phyloP scores from a whole-genome alignment of 2,113 vertebrate genomes.

The Grallaria varia region DNA sequence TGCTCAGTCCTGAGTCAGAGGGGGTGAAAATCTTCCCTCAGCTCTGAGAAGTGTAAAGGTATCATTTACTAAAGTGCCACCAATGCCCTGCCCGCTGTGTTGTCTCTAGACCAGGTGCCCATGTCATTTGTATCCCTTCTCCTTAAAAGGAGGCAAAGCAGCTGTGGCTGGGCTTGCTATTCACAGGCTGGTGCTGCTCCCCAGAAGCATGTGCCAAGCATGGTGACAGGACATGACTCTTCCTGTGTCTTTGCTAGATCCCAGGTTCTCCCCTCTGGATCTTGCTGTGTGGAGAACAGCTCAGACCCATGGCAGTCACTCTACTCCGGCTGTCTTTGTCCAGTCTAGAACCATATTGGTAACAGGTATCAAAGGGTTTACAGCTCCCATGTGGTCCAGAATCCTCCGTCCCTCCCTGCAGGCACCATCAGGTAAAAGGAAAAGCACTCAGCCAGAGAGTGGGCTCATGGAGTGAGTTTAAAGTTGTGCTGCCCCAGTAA shows the following conservation, averaged over 20 bases:
- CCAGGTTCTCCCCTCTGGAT: not conserved
- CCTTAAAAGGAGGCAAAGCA: not conserved
- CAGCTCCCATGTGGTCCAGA: not conserved
- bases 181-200: not conserved
- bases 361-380: not conserved
- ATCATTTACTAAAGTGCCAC: not conserved
- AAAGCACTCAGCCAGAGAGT: not conserved
- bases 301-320: not conserved
- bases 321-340: not conserved
- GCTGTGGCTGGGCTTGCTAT: not conserved
- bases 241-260: not conserved
- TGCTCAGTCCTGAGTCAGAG: not conserved
- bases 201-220: not conserved
- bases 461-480: not conserved
- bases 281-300: not conserved
- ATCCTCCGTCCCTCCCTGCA: not conserved
- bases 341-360: not conserved
- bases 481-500: not conserved
- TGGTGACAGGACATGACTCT: not conserved
- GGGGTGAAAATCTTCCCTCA: not conserved
- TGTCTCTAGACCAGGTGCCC: not conserved
- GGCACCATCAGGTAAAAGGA: not conserved
- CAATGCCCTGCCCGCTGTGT: not conserved
- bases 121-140: not conserved
- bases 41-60: not conserved